phyloP scores from a whole-genome alignment of 2,797 vertebrate genomes.

The Oreochromis grahami region DNA sequence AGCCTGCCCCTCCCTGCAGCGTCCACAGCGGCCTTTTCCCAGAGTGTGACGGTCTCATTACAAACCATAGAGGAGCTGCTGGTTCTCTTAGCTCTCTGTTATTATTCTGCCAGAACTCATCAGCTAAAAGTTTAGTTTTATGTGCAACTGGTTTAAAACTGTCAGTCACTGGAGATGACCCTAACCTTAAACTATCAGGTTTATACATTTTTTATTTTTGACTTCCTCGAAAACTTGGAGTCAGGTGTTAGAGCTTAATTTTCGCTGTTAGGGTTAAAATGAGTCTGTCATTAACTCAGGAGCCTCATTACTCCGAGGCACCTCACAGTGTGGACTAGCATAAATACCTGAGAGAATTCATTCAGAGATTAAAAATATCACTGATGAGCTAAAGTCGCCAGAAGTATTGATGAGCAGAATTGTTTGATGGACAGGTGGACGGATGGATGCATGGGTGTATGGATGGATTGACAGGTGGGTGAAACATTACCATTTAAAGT shows the following conservation, averaged over 20 bases:
- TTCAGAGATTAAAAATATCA: background rate
- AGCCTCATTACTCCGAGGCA: background rate
- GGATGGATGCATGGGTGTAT: background rate
- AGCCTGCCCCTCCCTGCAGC: background rate
- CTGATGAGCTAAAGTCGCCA: background rate
- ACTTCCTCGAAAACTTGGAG: background rate
- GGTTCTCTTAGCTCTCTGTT: background rate
- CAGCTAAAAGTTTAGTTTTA: background rate
- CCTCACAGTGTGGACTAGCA: background rate
- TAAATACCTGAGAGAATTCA: background rate
- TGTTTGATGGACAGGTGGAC: background rate
- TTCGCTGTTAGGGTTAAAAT: background rate
- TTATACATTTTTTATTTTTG: background rate
- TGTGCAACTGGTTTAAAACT: background rate
- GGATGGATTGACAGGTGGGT: background rate
- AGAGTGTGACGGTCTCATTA: conserved; percentile 1
- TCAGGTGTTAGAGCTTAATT: background rate
- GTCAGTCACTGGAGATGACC: background rate
- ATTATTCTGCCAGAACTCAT: background rate
- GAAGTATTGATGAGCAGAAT: background rate
- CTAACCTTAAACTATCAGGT: background rate
- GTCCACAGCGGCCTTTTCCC: background rate
- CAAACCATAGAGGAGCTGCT: background rate
- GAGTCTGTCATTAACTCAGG: background rate
- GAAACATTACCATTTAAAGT: background rate